Evolutionary conservation across 1,140 invertebrate species (phyloP).

Genomic region (Rhynchophorus ferrugineus): DNA sequence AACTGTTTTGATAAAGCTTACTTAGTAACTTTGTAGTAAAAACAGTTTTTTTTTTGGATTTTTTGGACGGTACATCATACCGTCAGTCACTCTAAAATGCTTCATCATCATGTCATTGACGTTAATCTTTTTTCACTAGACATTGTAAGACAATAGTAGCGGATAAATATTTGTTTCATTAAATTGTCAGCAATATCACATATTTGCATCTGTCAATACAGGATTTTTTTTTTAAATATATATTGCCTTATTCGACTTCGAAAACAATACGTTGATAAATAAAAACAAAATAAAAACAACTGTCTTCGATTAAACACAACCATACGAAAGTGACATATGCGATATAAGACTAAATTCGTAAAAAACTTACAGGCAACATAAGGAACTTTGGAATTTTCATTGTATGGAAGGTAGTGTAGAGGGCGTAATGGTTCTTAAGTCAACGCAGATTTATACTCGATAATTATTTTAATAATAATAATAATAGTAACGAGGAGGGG

Average conservation of each 20-base stretch:
- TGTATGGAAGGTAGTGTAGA: background rate
- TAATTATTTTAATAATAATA: constrained; percentile 18
- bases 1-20: no score
- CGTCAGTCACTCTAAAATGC: constrained; percentile 18
- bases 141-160: constrained; percentile 27
- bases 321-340: constrained; percentile 4
- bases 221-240: constrained; percentile 23
- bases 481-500: constrained; percentile 17
- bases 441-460: constrained; percentile 2
- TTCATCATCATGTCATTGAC: constrained; percentile 11
- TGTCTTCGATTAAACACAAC: constrained; percentile 1
- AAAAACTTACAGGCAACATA: constrained; percentile 1
- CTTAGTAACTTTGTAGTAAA: no score
- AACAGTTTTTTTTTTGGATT: background rate
- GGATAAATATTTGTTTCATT: constrained; percentile 26
- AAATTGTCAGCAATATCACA: constrained; percentile 36
- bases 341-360: constrained; percentile 9
- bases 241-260: constrained; percentile 32
- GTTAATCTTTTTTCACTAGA: constrained; percentile 26
- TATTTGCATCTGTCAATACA: constrained; percentile 30
- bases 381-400: background rate
- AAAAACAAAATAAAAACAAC: constrained; percentile 3
- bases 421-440: background rate
- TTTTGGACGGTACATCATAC: background rate
- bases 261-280: constrained; percentile 15